A percentile compares a stretch with the other conserved stretches of the same genome.
Evolutionary conservation across 1,140 invertebrate genomes (phyloP).

Genomic region (Pararge aegeria): DNA sequence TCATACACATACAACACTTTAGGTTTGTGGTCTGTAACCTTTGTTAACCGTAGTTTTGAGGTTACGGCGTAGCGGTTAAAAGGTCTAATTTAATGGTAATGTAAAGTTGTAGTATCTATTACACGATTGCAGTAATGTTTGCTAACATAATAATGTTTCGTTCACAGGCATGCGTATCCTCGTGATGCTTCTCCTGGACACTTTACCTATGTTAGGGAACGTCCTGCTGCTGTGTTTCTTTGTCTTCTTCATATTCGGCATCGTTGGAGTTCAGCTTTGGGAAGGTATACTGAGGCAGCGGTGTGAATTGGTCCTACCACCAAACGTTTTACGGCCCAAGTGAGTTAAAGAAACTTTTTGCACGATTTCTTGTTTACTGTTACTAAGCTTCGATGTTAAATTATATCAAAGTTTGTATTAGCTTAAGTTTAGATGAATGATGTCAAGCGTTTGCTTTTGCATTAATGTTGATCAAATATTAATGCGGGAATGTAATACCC

Average conservation of each 20-base stretch:
- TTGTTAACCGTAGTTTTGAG: too few relatives aligned
- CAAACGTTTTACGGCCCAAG: conserved; percentile 86
- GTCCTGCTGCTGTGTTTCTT: conserved; percentile 99
- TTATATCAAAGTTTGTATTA: not conserved
- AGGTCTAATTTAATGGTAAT: too few relatives aligned
- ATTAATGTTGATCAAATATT: too few relatives aligned
- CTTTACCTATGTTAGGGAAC: conserved; percentile 99
- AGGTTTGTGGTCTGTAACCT: too few relatives aligned
- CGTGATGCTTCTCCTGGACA: conserved; percentile 99
- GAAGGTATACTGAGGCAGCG: conserved; percentile 96
- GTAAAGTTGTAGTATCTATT: too few relatives aligned
- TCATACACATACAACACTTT: too few relatives aligned
- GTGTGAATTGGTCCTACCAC: conserved; percentile 89
- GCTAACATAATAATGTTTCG: conserved; percentile 8
- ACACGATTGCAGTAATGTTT: not conserved
- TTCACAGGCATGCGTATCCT: conserved; percentile 96
- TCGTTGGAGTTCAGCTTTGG: conserved; percentile 99
- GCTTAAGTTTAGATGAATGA: not conserved
- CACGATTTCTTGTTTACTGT: conserved; percentile 12
- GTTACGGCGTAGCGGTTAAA: too few relatives aligned
- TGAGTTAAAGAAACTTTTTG: conserved; percentile 76
- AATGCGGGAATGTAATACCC: too few relatives aligned
- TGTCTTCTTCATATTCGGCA: conserved; percentile 99
- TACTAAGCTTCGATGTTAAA: conserved; percentile 9
- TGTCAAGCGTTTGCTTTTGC: not conserved